Percentiles rank a stretch among this genome's conserved stretches.
These are phyloP conservation scores for Agonopterix alstromeriana DNA, from an alignment of 2,888 invertebrate species.

Conservation along the genomic window DNA sequence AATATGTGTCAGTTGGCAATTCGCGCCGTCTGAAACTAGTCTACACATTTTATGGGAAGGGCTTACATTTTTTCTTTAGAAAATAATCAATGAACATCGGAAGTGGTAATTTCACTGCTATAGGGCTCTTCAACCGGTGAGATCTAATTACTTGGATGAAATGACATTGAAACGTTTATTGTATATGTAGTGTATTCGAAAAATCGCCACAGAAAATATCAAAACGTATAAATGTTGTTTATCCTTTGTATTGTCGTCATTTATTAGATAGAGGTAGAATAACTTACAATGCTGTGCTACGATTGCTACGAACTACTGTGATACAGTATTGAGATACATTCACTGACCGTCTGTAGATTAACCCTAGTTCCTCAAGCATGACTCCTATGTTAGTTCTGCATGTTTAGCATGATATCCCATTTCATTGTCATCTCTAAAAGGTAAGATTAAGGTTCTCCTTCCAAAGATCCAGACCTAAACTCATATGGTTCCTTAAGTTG, in stretches of 20 bases:
- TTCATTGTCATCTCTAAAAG: slow-evolving; percentile 12
- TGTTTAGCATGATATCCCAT: slow-evolving; percentile 26
- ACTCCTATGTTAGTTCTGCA: slow-evolving; percentile 22
- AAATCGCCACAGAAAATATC: background rate
- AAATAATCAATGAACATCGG: too few relatives aligned
- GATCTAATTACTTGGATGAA: too few relatives aligned
- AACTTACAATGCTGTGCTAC: slow-evolving; percentile 60
- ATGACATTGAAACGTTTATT: too few relatives aligned
- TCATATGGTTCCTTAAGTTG: background rate
- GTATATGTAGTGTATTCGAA: too few relatives aligned
- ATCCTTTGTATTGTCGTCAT: background rate
- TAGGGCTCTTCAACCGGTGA: too few relatives aligned
- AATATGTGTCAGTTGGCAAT: too few relatives aligned
- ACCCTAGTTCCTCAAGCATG: slow-evolving; percentile 33
- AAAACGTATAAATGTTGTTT: background rate
- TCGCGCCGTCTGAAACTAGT: too few relatives aligned
- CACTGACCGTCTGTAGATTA: slow-evolving; percentile 27
- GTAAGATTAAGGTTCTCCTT: slow-evolving; percentile 11
- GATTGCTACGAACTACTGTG: slow-evolving; percentile 27
- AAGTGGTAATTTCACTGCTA: too few relatives aligned
- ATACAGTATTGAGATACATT: slow-evolving; percentile 13
- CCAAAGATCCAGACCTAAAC: background rate
- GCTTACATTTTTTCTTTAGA: too few relatives aligned
- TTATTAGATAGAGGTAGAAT: slow-evolving; percentile 18
- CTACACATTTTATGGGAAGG: too few relatives aligned